Base-by-base conservation (phyloP, 1,140 invertebrate genomes). In the Chymomyza costata region DNA sequence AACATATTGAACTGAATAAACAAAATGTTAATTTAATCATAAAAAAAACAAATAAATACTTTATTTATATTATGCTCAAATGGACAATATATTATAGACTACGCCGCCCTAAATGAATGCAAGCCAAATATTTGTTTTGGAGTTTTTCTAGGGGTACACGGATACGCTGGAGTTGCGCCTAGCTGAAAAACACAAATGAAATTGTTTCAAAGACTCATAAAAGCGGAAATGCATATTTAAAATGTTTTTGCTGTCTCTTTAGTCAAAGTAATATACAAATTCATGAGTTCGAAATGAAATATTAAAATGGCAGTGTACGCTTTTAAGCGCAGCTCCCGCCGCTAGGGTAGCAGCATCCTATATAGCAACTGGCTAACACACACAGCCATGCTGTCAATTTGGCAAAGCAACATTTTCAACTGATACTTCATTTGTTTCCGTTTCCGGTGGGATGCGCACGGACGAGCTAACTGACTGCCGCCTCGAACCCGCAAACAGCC, bases 371-470 rank as follows among this genome's bases (percentile, higher is more conserved):
- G 25, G 10, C 5, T 28, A 28, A 28, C 43, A 55, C 55, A 52
- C 65, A 45, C 53, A 64, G 53, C 56, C 56, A 43, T 49, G 55
- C 65, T 64, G 39, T 60, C 62, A 66, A 62, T 66, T 55, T 62
- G 43, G 21, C 37, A 52, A 48, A 40, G 44, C 54, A 49, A 67
- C 59, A 73, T 62, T 63, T 65, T 53, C 50, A 58, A 67, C 73
- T 80, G 63, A 78, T 76, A 76, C 54, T 80, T 71, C 69, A 65
- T 70, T 67, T 78, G 71, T 73, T 78, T 78, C 73, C 73, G 64
- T 68, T 78, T 73, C 64, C 67, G 73, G 40, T 51, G 54, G n/a
- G n/a, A n/a, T n/a, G n/a, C n/a, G n/a, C n/a, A n/a, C n/a, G n/a
- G n/a, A n/a, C n/a, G n/a, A n/a, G n/a, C n/a, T n/a, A n/a, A n/a